Evolutionary conservation across 2,797 vertebrate genomes (phyloP).

Genomic region (Sebastes wilsoni): DNA sequence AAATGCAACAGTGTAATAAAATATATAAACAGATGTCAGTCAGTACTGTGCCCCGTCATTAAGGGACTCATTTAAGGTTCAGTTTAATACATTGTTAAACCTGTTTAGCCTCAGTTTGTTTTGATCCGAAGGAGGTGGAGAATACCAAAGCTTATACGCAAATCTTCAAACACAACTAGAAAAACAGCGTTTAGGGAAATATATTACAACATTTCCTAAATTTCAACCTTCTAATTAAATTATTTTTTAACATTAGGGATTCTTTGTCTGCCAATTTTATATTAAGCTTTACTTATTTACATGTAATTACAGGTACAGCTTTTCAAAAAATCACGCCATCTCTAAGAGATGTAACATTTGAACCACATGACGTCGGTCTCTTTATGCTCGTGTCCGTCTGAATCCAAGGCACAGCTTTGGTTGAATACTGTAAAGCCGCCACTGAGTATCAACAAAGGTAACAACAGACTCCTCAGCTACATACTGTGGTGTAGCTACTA

Average conservation of each 20-base stretch:
- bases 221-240: neutral
- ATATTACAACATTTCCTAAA: neutral
- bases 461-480: neutral
- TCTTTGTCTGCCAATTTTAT: neutral
- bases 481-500: neutral
- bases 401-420: conserved; percentile 56
- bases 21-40: conserved; percentile 35
- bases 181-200: neutral
- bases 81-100: neutral
- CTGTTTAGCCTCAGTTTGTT: neutral
- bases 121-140: neutral
- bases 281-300: neutral
- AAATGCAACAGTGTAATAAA: conserved; percentile 41
- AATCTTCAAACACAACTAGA: neutral
- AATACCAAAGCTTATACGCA: neutral
- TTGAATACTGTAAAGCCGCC: conserved; percentile 7
- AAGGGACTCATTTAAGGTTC: neutral
- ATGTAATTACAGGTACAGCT: neutral
- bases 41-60: neutral
- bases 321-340: neutral
- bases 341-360: neutral
- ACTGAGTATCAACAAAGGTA: conserved; percentile 13
- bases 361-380: neutral
- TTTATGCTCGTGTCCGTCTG: neutral
- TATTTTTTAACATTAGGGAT: neutral